Evolutionary conservation across 2,797 vertebrate species (phyloP).

Genomic region (Falco concolor): DNA sequence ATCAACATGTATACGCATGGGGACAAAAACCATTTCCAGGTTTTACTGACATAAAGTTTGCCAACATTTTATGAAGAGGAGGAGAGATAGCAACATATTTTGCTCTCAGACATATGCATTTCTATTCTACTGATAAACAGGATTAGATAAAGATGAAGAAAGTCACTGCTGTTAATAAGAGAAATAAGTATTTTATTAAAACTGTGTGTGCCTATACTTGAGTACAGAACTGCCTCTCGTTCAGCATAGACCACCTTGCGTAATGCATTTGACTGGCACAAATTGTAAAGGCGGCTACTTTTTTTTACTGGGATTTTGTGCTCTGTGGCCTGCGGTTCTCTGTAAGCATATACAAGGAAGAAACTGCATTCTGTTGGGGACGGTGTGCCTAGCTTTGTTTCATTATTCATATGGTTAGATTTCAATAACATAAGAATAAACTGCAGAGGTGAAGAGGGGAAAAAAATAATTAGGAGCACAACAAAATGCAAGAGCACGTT

Average conservation of each 20-base stretch:
- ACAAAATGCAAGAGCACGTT: conserved; percentile 21
- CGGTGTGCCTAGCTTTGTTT: background rate
- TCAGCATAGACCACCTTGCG: background rate
- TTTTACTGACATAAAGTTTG: background rate
- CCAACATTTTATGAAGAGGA: background rate
- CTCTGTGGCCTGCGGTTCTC: background rate
- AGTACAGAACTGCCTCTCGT: accelerated
- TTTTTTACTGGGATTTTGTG: background rate
- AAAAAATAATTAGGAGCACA: conserved; percentile 40
- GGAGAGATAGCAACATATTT: background rate
- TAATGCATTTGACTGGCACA: no score
- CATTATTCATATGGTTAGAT: background rate
- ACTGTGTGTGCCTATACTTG: accelerated
- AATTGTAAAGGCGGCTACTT: background rate
- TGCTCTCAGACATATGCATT: background rate
- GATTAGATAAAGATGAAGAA: background rate
- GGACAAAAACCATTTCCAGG: background rate
- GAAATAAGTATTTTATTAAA: accelerated
- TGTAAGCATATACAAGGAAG: background rate
- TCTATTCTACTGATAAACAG: background rate
- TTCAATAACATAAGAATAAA: conserved; percentile 14
- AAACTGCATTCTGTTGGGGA: background rate
- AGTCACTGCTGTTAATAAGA: background rate
- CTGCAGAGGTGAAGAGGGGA: conserved; percentile 35
- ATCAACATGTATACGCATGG: accelerated